A percentile compares a stretch with the other conserved stretches of the same genome.
phyloP scores from a whole-genome alignment of 2,888 invertebrate species.

The Tipula helvola region DNA sequence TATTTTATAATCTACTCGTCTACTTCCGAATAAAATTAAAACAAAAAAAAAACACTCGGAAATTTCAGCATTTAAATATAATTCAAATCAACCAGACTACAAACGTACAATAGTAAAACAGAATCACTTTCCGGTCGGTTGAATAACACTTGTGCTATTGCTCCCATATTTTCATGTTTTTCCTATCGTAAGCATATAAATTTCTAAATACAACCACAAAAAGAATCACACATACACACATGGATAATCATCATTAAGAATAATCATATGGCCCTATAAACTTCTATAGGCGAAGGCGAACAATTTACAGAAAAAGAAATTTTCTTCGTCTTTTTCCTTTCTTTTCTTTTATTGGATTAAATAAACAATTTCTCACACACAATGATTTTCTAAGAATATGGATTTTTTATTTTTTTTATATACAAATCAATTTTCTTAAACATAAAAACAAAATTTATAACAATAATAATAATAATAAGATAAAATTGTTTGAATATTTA shows the following conservation, averaged over 20 bases:
- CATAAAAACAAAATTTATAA: background rate
- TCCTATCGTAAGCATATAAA: background rate
- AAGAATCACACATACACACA: background rate
- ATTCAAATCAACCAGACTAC: background rate
- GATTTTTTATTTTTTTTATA: background rate
- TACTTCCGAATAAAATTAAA: background rate
- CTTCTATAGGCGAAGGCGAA: background rate
- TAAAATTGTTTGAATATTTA: constrained; percentile 4
- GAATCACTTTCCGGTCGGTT: background rate
- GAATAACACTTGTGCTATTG: background rate
- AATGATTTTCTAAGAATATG: constrained; percentile 4
- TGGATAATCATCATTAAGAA: background rate
- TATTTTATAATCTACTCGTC: too few relatives aligned
- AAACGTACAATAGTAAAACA: background rate
- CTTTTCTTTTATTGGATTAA: background rate
- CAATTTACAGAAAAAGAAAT: background rate
- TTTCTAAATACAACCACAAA: background rate
- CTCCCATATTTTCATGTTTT: background rate
- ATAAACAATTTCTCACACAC: background rate
- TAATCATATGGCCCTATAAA: background rate
- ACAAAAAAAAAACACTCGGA: background rate
- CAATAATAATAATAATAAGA: background rate
- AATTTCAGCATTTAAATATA: background rate
- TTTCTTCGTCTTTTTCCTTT: background rate
- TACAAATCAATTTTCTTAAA: background rate